Evolutionary conservation across 2,797 vertebrate species (phyloP).

Genomic region (Staurois parvus): DNA sequence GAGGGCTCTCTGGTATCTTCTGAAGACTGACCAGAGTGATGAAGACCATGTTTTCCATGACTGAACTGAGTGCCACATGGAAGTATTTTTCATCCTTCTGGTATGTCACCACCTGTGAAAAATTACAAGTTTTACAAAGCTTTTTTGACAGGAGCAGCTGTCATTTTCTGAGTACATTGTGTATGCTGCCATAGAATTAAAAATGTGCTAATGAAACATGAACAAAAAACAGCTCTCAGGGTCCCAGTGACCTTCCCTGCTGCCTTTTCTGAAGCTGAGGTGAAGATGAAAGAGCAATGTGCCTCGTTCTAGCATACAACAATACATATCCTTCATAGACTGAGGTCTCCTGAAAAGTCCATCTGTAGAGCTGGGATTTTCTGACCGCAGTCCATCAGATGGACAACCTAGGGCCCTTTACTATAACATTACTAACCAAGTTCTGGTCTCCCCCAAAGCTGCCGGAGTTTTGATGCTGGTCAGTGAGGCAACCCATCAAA

Average conservation of each 20-base stretch:
- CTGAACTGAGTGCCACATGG: constrained; percentile 30
- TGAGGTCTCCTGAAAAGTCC: too few relatives aligned
- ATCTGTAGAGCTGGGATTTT: neutral
- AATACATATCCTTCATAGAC: neutral
- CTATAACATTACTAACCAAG: too few relatives aligned
- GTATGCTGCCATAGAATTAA: constrained; percentile 23
- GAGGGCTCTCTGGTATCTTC: neutral
- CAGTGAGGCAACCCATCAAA: too few relatives aligned
- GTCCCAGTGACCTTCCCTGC: constrained; percentile 1
- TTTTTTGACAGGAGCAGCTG: constrained; percentile 18
- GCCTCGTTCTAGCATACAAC: neutral
- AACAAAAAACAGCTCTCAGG: neutral
- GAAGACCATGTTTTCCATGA: constrained; percentile 19
- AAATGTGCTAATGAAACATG: constrained; percentile 19
- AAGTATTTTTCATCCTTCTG: constrained; percentile 27
- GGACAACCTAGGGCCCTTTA: too few relatives aligned
- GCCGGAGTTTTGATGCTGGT: too few relatives aligned
- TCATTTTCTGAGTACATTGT: constrained; percentile 23
- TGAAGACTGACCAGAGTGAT: neutral
- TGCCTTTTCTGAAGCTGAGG: constrained; percentile 30
- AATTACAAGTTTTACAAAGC: constrained; percentile 17
- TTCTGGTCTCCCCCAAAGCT: too few relatives aligned
- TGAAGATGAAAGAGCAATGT: neutral
- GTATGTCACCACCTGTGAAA: constrained; percentile 29
- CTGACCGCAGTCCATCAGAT: too few relatives aligned